phyloP scores from a whole-genome alignment of 2,797 vertebrate species.

The Thunnus albacares region DNA sequence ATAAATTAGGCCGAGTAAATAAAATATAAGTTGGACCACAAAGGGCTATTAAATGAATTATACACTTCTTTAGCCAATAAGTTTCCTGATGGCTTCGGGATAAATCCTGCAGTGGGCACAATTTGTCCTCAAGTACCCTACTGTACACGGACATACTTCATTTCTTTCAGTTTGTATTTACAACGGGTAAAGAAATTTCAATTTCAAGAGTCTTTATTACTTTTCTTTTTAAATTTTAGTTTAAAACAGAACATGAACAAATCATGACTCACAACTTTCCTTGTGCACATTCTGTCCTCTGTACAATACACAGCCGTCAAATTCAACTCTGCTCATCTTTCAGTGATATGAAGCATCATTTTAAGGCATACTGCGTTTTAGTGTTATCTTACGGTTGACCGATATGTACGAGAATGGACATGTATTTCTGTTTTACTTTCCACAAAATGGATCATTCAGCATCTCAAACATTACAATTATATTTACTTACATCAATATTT shows the following conservation, averaged over 20 bases:
- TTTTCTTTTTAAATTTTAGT: background rate
- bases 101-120: constrained; percentile 44
- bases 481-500: constrained; percentile 1
- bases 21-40: constrained; percentile 70
- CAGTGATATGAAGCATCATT: background rate
- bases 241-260: constrained; percentile 11
- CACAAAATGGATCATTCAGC: background rate
- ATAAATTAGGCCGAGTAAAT: constrained; percentile 72
- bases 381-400: background rate
- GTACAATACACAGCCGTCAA: background rate
- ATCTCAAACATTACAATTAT: background rate
- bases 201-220: background rate
- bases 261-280: constrained; percentile 5
- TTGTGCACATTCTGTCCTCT: background rate
- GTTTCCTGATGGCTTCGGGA: constrained; percentile 62
- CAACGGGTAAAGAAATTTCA: constrained; percentile 7
- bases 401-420: background rate
- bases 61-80: constrained; percentile 67
- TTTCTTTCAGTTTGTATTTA: constrained; percentile 13
- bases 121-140: constrained; percentile 59
- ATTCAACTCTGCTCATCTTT: constrained; percentile 11
- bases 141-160: constrained; percentile 5
- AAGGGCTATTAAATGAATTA: constrained; percentile 71
- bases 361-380: background rate
- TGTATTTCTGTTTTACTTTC: background rate